Conservation (phyloP, 2,888 invertebrate genomes). For the Drosophila kanekoi region DNA sequence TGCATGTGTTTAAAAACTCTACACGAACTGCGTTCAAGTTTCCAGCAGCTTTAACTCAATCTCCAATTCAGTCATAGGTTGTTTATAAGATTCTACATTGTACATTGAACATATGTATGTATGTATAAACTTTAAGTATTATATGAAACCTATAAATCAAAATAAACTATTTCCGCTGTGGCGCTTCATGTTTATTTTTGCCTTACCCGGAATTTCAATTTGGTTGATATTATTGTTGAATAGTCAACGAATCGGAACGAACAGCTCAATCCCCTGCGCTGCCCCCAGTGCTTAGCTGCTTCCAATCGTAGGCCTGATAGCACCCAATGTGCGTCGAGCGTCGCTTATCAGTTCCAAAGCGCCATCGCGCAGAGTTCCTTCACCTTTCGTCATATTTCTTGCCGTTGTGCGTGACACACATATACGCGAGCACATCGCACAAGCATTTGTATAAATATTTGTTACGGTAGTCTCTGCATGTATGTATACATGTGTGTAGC, state of each 20-base stretch:
- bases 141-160: constrained; percentile 36
- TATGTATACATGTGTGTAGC: neutral
- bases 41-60: too few relatives aligned
- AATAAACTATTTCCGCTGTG: constrained; percentile 17
- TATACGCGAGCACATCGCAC: constrained; percentile 20
- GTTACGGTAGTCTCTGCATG: constrained; percentile 40
- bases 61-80: too few relatives aligned
- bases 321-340: constrained; percentile 21
- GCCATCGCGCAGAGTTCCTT: constrained; percentile 63
- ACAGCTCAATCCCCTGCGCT: constrained; percentile 23
- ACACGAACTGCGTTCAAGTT: too few relatives aligned
- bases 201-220: constrained; percentile 32
- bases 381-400: constrained; percentile 52
- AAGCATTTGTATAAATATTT: constrained; percentile 53
- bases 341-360: constrained; percentile 66
- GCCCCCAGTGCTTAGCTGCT: constrained; percentile 23
- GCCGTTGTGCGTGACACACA: constrained; percentile 56
- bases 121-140: neutral
- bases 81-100: neutral
- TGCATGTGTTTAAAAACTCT: too few relatives aligned
- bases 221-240: constrained; percentile 40
- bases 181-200: constrained; percentile 8
- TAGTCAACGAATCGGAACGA: constrained; percentile 60
- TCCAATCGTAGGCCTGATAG: constrained; percentile 51
- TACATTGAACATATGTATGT: constrained; percentile 9